phyloP scores from a whole-genome alignment of 2,888 invertebrate species.

The Ashinkailepas kermadecensis region DNA sequence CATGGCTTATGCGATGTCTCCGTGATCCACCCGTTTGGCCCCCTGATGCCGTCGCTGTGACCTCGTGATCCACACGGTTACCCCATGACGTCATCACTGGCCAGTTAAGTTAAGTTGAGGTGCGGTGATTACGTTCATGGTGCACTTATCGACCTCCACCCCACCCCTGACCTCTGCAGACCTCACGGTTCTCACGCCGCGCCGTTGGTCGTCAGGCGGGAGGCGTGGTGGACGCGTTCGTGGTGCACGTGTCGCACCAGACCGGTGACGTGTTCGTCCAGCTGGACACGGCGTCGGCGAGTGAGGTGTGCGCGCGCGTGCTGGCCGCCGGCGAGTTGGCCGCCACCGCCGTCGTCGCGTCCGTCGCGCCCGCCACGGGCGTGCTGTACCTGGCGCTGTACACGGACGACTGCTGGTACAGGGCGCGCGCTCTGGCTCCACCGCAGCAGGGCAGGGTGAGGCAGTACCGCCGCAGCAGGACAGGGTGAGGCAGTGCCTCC shows the following conservation, averaged over 20 bases:
- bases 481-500: background rate
- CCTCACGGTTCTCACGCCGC: background rate
- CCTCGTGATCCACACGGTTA: too few species aligned
- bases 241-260: background rate
- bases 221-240: conserved; percentile 10
- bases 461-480: background rate
- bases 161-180: too few species aligned
- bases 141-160: too few species aligned
- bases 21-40: too few species aligned
- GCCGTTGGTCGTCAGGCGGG: background rate
- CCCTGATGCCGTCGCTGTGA: too few species aligned
- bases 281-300: background rate
- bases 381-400: background rate
- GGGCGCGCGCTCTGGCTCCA: background rate
- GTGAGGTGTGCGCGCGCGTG: background rate
- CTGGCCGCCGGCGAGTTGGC: background rate
- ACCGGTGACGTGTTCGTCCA: conserved; percentile 2
- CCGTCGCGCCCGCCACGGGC: background rate
- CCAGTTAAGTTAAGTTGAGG: too few species aligned
- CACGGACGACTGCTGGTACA: conserved; percentile 11
- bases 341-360: background rate
- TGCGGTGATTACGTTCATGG: too few species aligned
- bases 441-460: background rate
- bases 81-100: too few species aligned
- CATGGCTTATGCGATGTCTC: too few species aligned